These are phyloP conservation scores for Pavo muticus DNA, from an alignment of 2,113 vertebrate genomes.

Conservation along the genomic window DNA sequence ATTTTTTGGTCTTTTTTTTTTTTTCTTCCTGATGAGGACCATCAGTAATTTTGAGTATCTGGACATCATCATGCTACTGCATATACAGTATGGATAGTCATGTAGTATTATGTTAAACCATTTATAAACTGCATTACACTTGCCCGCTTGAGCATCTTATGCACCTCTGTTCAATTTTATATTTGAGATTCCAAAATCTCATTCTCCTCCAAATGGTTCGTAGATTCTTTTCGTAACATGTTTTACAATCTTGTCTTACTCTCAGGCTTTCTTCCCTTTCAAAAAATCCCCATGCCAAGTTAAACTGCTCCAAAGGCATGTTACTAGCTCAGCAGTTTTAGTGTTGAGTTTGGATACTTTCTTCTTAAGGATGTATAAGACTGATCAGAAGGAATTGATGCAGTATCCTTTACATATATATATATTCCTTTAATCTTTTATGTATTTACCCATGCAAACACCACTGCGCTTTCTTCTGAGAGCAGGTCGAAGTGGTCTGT, in stretches of 20 bases:
- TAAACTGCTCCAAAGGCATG: neutral
- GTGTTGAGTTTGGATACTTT: neutral
- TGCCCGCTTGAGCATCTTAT: neutral
- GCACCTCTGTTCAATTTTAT: neutral
- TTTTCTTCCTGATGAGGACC: neutral
- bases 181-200: neutral
- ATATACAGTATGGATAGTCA: neutral
- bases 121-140: neutral
- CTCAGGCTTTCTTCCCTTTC: neutral
- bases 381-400: neutral
- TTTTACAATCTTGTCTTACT: neutral
- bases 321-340: neutral
- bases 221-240: neutral
- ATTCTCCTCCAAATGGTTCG: neutral
- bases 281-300: neutral
- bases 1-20: neutral
- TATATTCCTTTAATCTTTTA: neutral
- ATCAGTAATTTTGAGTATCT: neutral
- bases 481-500: neutral
- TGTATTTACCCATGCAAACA: neutral
- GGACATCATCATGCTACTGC: neutral
- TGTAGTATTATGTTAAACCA: neutral
- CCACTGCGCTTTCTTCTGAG: neutral
- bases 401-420: neutral
- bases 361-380: neutral